phyloP scores from a whole-genome alignment of 2,888 invertebrate genomes.

The Trichopria drosophilae region DNA sequence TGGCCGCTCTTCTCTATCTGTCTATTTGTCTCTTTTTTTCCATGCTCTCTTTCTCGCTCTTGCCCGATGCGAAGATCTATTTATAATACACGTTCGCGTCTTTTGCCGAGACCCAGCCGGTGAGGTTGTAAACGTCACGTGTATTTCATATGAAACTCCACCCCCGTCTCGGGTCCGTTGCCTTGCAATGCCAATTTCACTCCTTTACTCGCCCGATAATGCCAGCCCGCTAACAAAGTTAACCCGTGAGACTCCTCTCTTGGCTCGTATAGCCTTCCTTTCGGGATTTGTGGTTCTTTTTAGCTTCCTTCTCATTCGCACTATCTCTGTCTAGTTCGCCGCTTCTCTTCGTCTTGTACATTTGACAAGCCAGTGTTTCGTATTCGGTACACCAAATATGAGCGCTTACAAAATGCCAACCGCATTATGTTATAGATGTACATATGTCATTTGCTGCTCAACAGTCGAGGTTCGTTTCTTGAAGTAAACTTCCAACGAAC shows the following conservation, averaged over 20 bases:
- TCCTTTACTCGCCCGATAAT: slow-evolving; percentile 52
- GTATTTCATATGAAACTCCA: slow-evolving; percentile 59
- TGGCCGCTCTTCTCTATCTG: slow-evolving; percentile 16
- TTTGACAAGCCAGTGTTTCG: too few species aligned
- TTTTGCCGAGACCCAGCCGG: slow-evolving; percentile 53
- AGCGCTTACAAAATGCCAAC: too few species aligned
- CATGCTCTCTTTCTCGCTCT: slow-evolving; percentile 28
- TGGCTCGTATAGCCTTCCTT: slow-evolving; percentile 2
- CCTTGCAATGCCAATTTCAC: slow-evolving; percentile 55
- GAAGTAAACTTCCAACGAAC: too few species aligned
- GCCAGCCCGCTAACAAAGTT: slow-evolving; percentile 48
- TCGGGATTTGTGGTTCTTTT: slow-evolving; percentile 1
- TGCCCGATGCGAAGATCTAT: slow-evolving; percentile 47
- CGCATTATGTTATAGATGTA: too few species aligned
- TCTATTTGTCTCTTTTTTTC: slow-evolving; percentile 2
- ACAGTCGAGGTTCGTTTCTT: too few species aligned
- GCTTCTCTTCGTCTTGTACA: slow-evolving; percentile 19
- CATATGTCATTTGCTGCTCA: too few species aligned
- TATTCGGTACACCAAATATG: too few species aligned
- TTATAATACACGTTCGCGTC: slow-evolving; percentile 54
- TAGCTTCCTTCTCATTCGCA: slow-evolving; percentile 10
- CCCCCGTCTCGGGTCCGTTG: slow-evolving; percentile 46
- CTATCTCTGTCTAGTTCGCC: slow-evolving; percentile 17
- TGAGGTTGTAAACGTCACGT: slow-evolving; percentile 58
- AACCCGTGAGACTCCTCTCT: slow-evolving; percentile 31